Base-by-base conservation (phyloP, 2,113 vertebrate genomes). In the Oryzias celebensis region DNA sequence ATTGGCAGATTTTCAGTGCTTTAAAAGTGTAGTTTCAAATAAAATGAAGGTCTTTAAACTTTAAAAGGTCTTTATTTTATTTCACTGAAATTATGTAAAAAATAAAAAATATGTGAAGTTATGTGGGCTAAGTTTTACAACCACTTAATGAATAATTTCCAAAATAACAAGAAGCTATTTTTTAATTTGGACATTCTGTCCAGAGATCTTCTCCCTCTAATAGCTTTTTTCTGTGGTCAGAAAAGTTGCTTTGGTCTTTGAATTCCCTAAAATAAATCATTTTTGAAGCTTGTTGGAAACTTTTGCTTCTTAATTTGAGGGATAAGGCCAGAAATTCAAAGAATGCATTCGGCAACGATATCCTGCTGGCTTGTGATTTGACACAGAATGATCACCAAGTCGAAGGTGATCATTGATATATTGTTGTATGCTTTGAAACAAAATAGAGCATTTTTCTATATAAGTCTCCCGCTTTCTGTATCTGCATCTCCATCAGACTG, bases 231-330 rank as follows among this genome's bases (percentile, higher is more conserved):
- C 65, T 59, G 56, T 46, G 49, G 57, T 47, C 10, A 46, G 0
- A 36, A 54, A 24, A 31, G 13, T 28, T 68, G 65, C 28, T 54
- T 54, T 49, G 26, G 52, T 54, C 52, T 54, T 41, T 41, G 41
- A 54, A 41, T 18, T 54, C 31, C 17, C 41, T 13, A 10, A 41
- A 41, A 51, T 16, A 2, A 36, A 36, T 36, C 36, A 36, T 36
- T 36, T 36, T 36, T 12, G 10, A 36, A 12, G 36, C 10, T 36
- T 36, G 36, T 36, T 36, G 36, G 10, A 36, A 36, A 36, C 36
- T 12, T 36, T 36, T 36, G 8, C 36, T 36, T 36, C 36, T 36
- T 36, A 36, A 36, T 41, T 26, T 67, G 47, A 58, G n/a, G 12
- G n/a, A 18, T 43, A 10, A 52, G 14, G 36, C 36, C 36, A 58